Percentiles rank a stretch among this genome's conserved stretches.
phyloP scores from a whole-genome alignment of 2,888 invertebrate genomes.

The Patella caerulea region DNA sequence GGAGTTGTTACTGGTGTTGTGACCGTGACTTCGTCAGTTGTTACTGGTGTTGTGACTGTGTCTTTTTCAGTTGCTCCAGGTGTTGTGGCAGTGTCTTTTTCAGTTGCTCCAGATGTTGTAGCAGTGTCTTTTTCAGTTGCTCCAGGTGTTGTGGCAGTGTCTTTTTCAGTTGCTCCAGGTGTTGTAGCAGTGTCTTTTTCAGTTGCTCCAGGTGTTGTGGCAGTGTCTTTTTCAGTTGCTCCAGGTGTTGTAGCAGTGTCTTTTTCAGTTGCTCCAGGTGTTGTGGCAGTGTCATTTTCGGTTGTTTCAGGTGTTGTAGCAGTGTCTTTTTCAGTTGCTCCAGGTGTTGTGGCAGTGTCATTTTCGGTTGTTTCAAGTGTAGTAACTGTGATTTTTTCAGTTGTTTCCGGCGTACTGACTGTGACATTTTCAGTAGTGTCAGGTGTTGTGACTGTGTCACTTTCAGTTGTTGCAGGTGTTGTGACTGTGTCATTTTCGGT shows the following conservation, averaged over 20 bases:
- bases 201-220: constrained; percentile 4
- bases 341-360: constrained; percentile 11
- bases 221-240: constrained; percentile 4
- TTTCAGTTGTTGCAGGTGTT: constrained; percentile 4
- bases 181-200: background rate
- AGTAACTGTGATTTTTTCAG: background rate
- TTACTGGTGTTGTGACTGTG: constrained; percentile 8
- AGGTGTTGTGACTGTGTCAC: constrained; percentile 13
- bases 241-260: background rate
- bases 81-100: background rate
- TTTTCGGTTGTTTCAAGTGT: constrained; percentile 13
- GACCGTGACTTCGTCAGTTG: constrained; percentile 8
- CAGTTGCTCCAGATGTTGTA: constrained; percentile 9
- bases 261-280: constrained; percentile 3
- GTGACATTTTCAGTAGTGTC: background rate
- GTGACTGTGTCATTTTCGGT: background rate
- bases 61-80: background rate
- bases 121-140: background rate
- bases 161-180: background rate
- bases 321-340: background rate
- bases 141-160: background rate
- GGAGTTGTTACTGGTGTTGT: constrained; percentile 8
- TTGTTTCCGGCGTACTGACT: background rate
- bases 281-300: background rate
- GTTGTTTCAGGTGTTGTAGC: background rate